Conservation (phyloP, 2,797 vertebrate genomes). For the Cyclura pinguis region DNA sequence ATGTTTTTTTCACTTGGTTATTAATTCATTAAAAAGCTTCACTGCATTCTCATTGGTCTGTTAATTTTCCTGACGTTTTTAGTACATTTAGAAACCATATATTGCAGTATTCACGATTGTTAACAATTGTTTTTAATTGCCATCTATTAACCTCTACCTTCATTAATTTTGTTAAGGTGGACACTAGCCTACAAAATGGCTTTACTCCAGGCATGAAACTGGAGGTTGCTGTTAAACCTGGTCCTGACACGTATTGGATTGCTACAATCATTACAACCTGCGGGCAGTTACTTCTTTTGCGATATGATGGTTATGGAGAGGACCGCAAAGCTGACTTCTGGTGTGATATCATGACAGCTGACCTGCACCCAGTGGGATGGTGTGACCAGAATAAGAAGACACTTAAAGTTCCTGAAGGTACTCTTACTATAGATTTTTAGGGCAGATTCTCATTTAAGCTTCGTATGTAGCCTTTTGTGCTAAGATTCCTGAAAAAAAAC, state of each 20-base stretch:
- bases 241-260: constrained; percentile 89
- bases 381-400: constrained; percentile 90
- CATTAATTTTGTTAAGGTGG: constrained; percentile 85
- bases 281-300: constrained; percentile 93
- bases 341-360: constrained; percentile 95
- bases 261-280: constrained; percentile 96
- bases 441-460: neutral
- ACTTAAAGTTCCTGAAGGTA: constrained; percentile 94
- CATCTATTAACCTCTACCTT: neutral
- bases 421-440: neutral
- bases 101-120: neutral
- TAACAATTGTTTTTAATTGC: neutral
- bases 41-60: neutral
- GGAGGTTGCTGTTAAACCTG: constrained; percentile 90
- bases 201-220: constrained; percentile 96
- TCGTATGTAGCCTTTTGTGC: neutral
- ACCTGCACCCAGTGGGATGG: constrained; percentile 95
- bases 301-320: constrained; percentile 94
- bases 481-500: neutral
- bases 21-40: neutral
- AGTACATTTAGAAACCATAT: neutral
- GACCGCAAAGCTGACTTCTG: constrained; percentile 97
- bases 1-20: neutral
- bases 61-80: neutral
- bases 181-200: constrained; percentile 94